Evolutionary conservation across 1,140 invertebrate species (phyloP), one percentile per base, ranked within the genome.

Genomic region (Diabrotica undecimpunctata): DNA sequence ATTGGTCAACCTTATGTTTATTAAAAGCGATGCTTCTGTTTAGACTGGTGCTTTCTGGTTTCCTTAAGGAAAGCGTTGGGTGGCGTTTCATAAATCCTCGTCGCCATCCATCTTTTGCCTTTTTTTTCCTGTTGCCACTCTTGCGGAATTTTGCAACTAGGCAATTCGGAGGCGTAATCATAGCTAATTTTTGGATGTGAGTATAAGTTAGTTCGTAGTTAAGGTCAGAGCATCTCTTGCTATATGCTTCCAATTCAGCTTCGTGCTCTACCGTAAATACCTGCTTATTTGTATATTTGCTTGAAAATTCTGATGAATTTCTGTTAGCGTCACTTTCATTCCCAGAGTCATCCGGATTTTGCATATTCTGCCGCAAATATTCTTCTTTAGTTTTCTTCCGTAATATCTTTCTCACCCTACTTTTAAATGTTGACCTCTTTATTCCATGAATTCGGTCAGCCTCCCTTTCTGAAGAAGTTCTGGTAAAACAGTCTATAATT

Each of bases 11-110:
- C 69, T 70, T 75, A 61, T 54, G 55, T 64, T 71, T 69, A 61
- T 83, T 83, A 65, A 83, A 83, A 37, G 62, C 63, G 5, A 72
- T 72, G 37, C 76, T 72, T 62, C 77, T 61, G n/a, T 71, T 66
- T 14, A 76, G 39, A 64, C 74, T 75, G 9, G 77, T 79, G 60
- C 70, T 72, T 71, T 75, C 74, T 41, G 75, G 76, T 68, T 62
- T 74, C 57, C 75, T 55, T 13, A 73, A 69, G 9, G 76, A 78
- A 37, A 78, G 66, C 7, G 41, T 39, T 53, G 61, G 62, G 67
- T 79, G 69, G 5, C 77, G 54, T 68, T 76, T 72, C 57, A 77
- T 61, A 65, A 78, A 80, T 12, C 12, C 54, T 41, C 55, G 51
- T 54, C 76, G 74, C 75, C 80, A 80, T 50, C 78, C 78, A n/a